phyloP scores from a whole-genome alignment of 2,113 vertebrate species.

The Brienomyrus longianalis region DNA sequence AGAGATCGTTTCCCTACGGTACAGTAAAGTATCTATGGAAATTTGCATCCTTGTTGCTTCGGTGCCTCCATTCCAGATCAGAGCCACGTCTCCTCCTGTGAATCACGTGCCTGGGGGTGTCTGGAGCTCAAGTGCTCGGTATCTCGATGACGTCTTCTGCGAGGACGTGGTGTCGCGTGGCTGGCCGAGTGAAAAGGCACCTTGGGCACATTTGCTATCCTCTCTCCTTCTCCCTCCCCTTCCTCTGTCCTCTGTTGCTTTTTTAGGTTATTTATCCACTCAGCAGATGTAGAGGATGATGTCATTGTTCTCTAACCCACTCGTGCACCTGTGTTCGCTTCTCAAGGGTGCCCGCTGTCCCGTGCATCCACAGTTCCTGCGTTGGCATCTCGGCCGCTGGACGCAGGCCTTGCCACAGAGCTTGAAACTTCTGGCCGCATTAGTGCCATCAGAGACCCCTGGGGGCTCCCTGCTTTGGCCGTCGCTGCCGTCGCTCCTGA shows the following conservation, averaged over 20 bases:
- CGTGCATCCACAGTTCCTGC: neutral
- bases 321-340: neutral
- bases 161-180: neutral
- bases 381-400: neutral
- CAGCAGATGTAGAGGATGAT: slow-evolving; percentile 1
- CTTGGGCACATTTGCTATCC: neutral
- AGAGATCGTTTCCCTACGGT: neutral
- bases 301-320: slow-evolving; percentile 6
- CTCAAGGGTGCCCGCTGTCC: neutral
- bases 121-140: neutral
- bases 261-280: neutral
- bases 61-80: neutral
- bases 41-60: neutral
- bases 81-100: neutral
- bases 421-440: neutral
- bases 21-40: neutral
- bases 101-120: neutral
- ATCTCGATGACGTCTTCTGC: neutral
- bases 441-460: neutral
- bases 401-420: neutral
- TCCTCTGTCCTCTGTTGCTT: neutral
- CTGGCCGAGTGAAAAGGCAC: neutral
- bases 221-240: neutral
- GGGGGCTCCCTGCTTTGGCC: neutral
- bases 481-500: neutral